A percentile compares a stretch with the other conserved stretches of the same genome.
phyloP scores from a whole-genome alignment of 1,140 invertebrate species.

The Panagrolaimus sp. region DNA sequence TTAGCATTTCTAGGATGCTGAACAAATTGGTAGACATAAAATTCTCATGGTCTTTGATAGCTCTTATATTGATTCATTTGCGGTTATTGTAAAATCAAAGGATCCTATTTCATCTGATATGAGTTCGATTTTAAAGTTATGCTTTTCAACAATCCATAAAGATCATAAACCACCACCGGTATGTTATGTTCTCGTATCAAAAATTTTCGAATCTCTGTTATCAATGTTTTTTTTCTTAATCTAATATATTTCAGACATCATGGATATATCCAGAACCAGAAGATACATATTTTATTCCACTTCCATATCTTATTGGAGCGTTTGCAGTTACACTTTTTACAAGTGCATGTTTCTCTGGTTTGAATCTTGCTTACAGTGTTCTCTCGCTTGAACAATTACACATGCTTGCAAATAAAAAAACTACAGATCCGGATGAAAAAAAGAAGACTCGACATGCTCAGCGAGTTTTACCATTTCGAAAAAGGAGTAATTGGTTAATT shows the following conservation, averaged over 20 bases:
- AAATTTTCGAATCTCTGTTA: no score
- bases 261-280: no score
- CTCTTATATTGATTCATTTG: not conserved
- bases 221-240: no score
- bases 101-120: not conserved
- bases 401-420: not conserved
- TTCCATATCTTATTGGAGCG: no score
- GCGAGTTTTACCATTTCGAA: constrained; percentile 17
- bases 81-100: not conserved
- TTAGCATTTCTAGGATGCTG: not conserved
- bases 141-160: no score
- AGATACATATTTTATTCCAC: no score
- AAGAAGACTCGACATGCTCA: not conserved
- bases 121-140: no score
- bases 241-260: no score
- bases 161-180: no score
- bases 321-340: no score
- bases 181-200: no score
- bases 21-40: not conserved
- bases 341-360: not conserved
- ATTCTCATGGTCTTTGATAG: not conserved
- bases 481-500: constrained; percentile 60
- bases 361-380: constrained; percentile 6
- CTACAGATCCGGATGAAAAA: not conserved
- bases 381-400: not conserved